Base-by-base conservation (phyloP, 1,140 invertebrate genomes). In the Paralvinella palmiformis region DNA sequence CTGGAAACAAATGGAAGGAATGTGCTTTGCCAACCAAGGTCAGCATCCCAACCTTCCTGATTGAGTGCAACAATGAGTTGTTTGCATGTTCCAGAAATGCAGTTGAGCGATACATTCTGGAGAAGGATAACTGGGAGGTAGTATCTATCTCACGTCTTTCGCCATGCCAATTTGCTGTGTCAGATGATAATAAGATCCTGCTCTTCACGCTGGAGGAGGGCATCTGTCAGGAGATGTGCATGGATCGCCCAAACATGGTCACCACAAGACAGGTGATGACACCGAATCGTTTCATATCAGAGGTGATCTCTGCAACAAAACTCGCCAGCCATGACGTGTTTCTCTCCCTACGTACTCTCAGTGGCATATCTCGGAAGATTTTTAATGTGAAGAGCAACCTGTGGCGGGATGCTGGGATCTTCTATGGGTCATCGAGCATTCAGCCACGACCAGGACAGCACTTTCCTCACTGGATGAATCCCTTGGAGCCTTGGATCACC, bases 361-460 rank as follows among this genome's bases (percentile, higher is more conserved):
- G 60, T 37, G 60, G 60, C 15, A 45, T 62, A 15, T 29, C 60
- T 1, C 24, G 48, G 3, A 62, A 62, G 60, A 62, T 62, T 20
- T 32, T 62, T 2, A 52, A 48, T 45, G 31, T 62, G 10, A 62
- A 52, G 32, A 31, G 41, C n/a, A 62, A 62, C 60, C 60, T 62
- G 2, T 62, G 60, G 60, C 60, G 60, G 27, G 60, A 62, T 37
- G 60, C 24, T 17, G 50, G 32, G 41, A 32, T 62, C 24, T 62
- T 3, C 45, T 37, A 62, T 37, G 60, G 45, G 17, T 31, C 22
- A 20, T 31, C 24, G 4, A n/a, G 20, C 13, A 37, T 45, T 3
- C 41, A 62, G 27, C 1, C 60, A 6, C 41, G 48, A 29, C 60
- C 41, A 27, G 22, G 60, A 5, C 60, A 62, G 45, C 20, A 50